A percentile compares a stretch with the other conserved stretches of the same genome.
Conservation (phyloP, 2,113 vertebrate species). For the Ciconia stormi region DNA sequence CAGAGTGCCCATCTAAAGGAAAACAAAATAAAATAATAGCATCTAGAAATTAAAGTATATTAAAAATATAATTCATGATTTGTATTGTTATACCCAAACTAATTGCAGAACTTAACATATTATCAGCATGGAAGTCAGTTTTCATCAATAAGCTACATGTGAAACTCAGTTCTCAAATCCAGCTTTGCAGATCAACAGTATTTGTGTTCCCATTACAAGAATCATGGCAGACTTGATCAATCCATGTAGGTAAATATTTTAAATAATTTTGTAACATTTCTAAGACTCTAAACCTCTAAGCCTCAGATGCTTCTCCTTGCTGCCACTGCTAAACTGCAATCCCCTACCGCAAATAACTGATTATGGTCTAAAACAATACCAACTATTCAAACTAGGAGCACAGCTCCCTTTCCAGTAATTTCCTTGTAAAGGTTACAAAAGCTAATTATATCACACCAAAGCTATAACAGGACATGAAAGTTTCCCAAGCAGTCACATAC, state of each 20-base stretch:
- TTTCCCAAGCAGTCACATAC: neutral
- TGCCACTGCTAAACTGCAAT: neutral
- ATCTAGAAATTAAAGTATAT: neutral
- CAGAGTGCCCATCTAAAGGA: slow-evolving; percentile 94
- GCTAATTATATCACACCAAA: neutral
- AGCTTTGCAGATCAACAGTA: neutral
- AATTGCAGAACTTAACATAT: neutral
- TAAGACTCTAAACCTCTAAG: neutral
- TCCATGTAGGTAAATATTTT: neutral
- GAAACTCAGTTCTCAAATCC: neutral
- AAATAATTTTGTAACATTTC: neutral
- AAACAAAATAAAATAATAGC: neutral
- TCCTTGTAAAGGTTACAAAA: neutral
- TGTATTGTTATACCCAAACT: neutral
- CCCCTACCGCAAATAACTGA: neutral
- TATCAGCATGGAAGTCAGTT: neutral
- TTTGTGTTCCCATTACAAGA: neutral
- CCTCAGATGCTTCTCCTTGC: neutral
- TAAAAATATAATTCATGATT: neutral
- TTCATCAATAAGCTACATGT: neutral
- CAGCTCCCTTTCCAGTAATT: neutral
- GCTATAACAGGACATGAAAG: neutral
- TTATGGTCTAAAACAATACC: neutral
- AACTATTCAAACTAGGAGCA: neutral
- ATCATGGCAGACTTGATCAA: neutral